Evolutionary conservation across 2,113 vertebrate genomes (phyloP).

Genomic region (Enhydra lutris): DNA sequence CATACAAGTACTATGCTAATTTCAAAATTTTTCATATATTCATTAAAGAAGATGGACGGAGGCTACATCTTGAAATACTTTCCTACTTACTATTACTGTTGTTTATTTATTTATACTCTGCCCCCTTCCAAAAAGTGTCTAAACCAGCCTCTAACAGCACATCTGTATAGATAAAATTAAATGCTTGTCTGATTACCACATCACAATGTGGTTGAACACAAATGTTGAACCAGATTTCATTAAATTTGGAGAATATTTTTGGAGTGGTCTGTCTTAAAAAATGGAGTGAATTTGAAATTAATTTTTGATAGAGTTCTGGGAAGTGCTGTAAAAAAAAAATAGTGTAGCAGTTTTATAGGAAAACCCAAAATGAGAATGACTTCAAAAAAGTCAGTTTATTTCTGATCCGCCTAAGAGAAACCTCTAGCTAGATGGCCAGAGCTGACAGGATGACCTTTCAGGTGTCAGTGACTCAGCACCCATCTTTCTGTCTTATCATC

Average conservation of each 20-base stretch:
- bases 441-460: neutral
- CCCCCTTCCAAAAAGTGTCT: neutral
- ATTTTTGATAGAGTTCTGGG: constrained; percentile 32
- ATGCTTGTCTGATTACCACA: neutral
- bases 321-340: constrained; percentile 4
- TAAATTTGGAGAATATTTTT: constrained; percentile 22
- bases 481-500: neutral
- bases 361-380: constrained; percentile 4
- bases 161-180: neutral
- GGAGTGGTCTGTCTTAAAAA: constrained; percentile 21
- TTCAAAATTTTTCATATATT: constrained; percentile 13
- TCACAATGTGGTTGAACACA: neutral
- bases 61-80: neutral
- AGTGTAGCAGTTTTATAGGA: neutral
- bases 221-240: constrained; percentile 10
- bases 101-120: constrained; percentile 1
- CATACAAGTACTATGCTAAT: neutral
- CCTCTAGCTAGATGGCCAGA: neutral
- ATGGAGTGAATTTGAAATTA: neutral
- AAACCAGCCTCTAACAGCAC: neutral
- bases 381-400: neutral
- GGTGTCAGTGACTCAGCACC: neutral
- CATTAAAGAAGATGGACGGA: constrained; percentile 26
- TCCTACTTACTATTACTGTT: neutral
- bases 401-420: neutral